Conservation (phyloP, 2,888 invertebrate species). For the Silvanus unidentatus region DNA sequence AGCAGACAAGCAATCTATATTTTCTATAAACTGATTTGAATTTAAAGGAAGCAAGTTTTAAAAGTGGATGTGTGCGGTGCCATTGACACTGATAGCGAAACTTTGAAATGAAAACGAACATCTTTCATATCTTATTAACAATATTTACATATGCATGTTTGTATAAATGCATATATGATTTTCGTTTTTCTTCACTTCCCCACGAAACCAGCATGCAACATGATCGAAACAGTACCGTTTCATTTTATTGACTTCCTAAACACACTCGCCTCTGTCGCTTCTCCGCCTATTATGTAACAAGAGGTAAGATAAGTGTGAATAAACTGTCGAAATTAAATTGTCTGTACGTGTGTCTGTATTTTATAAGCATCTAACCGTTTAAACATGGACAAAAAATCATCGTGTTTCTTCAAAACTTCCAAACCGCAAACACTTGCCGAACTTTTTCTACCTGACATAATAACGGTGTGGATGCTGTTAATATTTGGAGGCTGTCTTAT, state of each 20-base stretch:
- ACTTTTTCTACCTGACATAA: too few species aligned
- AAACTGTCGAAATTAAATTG: slow-evolving; percentile 7
- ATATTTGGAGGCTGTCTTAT: too few species aligned
- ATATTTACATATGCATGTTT: slow-evolving; percentile 1
- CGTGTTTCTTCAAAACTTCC: too few species aligned
- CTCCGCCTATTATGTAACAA: slow-evolving; percentile 5
- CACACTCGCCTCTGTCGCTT: slow-evolving; percentile 6
- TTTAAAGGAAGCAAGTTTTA: too few species aligned
- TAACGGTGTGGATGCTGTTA: too few species aligned
- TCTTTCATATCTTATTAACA: neutral
- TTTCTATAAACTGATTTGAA: too few species aligned
- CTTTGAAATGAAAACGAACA: slow-evolving; percentile 14
- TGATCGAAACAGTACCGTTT: slow-evolving; percentile 12
- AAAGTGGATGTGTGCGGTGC: slow-evolving; percentile 5
- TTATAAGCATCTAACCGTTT: too few species aligned
- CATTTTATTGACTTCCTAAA: slow-evolving; percentile 13
- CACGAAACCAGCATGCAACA: slow-evolving; percentile 9
- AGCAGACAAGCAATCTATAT: too few species aligned
- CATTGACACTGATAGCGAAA: slow-evolving; percentile 17
- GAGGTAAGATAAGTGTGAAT: slow-evolving; percentile 7
- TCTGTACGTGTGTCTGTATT: too few species aligned
- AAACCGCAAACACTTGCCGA: too few species aligned
- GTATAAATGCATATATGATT: neutral
- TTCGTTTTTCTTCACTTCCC: too few species aligned
- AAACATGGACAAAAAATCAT: too few species aligned